These are phyloP conservation scores for Malacoraja senta DNA, from an alignment of 2,797 vertebrate genomes.

Conservation along the genomic window DNA sequence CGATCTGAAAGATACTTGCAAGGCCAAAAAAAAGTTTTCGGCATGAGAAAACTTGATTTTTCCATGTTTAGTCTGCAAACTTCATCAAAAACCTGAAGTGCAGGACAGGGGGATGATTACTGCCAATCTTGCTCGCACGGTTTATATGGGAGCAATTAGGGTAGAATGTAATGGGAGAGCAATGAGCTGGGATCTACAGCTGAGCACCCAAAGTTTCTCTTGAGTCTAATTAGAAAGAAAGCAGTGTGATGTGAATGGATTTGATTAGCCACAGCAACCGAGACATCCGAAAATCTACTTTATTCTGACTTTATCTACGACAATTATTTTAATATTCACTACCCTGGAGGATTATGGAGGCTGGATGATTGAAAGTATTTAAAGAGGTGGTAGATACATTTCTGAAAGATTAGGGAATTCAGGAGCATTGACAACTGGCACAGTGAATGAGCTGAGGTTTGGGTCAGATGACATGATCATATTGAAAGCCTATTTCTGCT, in stretches of 20 bases:
- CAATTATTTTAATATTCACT: background rate
- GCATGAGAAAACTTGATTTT: background rate
- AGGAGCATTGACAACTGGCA: no score
- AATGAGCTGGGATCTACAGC: background rate
- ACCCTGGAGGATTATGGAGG: no score
- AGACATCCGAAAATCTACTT: background rate
- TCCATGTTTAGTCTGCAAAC: background rate
- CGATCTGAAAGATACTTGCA: background rate
- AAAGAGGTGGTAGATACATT: no score
- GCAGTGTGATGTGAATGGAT: background rate
- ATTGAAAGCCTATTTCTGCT: no score
- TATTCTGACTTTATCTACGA: background rate
- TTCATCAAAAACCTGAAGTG: background rate
- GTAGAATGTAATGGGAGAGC: background rate
- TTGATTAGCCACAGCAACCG: background rate
- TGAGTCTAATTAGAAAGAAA: background rate
- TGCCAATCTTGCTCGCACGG: background rate
- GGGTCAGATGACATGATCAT: no score
- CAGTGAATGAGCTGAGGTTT: no score
- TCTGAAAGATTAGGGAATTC: no score
- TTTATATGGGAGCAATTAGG: background rate
- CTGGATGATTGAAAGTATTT: no score
- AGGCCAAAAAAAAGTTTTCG: background rate
- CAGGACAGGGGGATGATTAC: background rate
- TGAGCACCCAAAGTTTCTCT: background rate